Conservation (phyloP, 2,113 vertebrate genomes). For the Dasypus novemcinctus region DNA sequence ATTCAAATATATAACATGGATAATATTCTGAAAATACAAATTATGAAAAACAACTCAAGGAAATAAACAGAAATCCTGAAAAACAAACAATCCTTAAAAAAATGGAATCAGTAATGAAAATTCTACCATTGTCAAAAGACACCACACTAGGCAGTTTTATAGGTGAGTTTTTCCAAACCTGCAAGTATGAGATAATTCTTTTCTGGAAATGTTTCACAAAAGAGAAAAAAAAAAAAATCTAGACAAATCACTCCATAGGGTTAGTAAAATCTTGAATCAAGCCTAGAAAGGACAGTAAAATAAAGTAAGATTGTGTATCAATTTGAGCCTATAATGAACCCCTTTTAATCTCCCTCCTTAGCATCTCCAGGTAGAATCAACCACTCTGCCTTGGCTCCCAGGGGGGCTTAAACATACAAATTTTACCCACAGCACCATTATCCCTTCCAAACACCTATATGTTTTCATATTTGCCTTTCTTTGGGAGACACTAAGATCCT, state of each 20-base stretch:
- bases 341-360: neutral
- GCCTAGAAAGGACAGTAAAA: neutral
- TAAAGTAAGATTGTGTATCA: neutral
- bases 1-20: neutral
- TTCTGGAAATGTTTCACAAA: constrained; percentile 2
- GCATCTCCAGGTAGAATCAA: neutral
- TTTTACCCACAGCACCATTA: neutral
- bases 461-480: constrained; percentile 34
- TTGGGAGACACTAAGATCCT: neutral
- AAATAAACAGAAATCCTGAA: neutral
- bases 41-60: constrained; percentile 18
- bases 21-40: constrained; percentile 44
- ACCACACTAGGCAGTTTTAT: neutral
- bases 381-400: neutral
- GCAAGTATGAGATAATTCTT: constrained; percentile 3
- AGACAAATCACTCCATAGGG: neutral
- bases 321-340: neutral
- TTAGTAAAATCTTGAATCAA: constrained; percentile 17
- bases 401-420: neutral
- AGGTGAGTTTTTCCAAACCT: constrained; percentile 11
- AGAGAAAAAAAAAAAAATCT: neutral
- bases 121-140: neutral
- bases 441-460: neutral
- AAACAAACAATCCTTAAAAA: neutral
- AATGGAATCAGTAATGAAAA: constrained; percentile 18